phyloP scores from a whole-genome alignment of 2,888 invertebrate species.

The Imbricaverruca yamaguchii region DNA sequence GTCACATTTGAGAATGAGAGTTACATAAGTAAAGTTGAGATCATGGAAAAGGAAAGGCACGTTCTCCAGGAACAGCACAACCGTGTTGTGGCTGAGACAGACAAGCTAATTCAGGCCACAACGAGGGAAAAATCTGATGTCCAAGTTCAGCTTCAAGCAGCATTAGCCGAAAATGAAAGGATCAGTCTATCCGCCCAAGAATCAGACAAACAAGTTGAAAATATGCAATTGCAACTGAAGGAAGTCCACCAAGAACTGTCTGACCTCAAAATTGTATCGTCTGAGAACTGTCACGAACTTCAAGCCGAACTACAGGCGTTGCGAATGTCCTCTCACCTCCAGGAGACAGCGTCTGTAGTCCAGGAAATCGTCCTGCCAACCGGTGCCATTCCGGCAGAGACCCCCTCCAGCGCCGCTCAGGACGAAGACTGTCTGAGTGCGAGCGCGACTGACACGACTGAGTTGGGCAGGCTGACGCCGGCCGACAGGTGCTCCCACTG shows the following conservation, averaged over 20 bases:
- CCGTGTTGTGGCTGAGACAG: not conserved
- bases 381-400: too few relatives aligned
- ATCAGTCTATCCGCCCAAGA: not conserved
- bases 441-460: too few relatives aligned
- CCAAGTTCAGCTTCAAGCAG: not conserved
- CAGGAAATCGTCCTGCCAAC: too few relatives aligned
- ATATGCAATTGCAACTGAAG: not conserved
- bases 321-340: not conserved
- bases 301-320: not conserved
- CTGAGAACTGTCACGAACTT: not conserved
- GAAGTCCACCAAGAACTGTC: not conserved
- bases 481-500: not conserved
- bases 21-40: not conserved
- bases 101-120: not conserved
- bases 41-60: not conserved
- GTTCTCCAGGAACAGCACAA: not conserved
- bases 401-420: too few relatives aligned
- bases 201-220: not conserved
- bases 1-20: not conserved
- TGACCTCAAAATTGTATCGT: not conserved
- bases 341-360: not conserved
- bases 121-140: not conserved
- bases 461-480: too few relatives aligned
- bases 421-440: too few relatives aligned
- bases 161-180: not conserved